Base-by-base conservation (phyloP, 2,113 vertebrate species). In the Pogona vitticeps region DNA sequence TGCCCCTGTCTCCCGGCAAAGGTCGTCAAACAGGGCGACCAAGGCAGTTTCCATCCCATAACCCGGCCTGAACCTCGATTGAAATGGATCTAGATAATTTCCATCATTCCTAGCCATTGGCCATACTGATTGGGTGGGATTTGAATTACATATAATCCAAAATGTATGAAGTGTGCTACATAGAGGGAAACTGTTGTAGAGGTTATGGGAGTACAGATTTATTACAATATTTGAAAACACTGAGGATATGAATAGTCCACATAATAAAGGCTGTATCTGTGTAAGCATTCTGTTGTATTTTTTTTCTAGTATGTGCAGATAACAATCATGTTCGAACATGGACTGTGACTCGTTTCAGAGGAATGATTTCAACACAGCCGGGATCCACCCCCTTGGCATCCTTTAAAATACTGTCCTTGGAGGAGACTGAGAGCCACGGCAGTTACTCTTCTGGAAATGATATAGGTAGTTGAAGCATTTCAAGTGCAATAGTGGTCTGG, bases 341-440 rank as follows among this genome's bases (percentile, higher is more conserved):
- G 98, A 99, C 98, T 5, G 98, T 99, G 80, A 99, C 98, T 0
- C 97, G 98, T 0, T 99, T 99, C 96, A 94, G 98, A 92, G 98
- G 98, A 58, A 99, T 99, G 98, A 99, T 99, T 95, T 99, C 98
- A 13, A 99, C 98, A 13, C 98, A 99, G 90, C 98, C 98, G 0
- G 98, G 98, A 71, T 99, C 98, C 87, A 99, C 98, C 1, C 98
- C 98, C 8, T 95, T 99, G 81, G 98, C 98, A 1, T 99, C 98
- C 1, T 99, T 99, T 92, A 99, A 99, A 95, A 99, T 99, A 80
- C 94, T 99, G 80, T 99, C 98, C 17, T 93, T 99, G 94, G 98
- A 99, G 91, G 98, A 99, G 94, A 97, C 98, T 0, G 98, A 99
- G 89, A 99, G 98, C 93, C 98, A 98, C 6, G 97, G 98, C 82